phyloP scores from a whole-genome alignment of 2,797 vertebrate genomes.

The Limnodromus scolopaceus region DNA sequence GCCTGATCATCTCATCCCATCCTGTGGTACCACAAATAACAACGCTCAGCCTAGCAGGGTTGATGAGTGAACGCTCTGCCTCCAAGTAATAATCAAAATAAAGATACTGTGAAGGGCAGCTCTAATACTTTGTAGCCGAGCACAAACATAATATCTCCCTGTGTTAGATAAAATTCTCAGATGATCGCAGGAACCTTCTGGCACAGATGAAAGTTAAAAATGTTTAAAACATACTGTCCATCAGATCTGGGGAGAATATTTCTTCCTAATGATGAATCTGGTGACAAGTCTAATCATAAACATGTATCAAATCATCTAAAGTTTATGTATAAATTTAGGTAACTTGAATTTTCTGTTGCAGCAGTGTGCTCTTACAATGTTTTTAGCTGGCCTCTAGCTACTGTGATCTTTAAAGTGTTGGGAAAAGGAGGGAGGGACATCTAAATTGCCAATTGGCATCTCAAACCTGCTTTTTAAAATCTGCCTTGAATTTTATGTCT shows the following conservation, averaged over 20 bases:
- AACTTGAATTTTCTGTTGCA: not conserved
- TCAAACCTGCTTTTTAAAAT: not conserved
- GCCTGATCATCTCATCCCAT: not conserved
- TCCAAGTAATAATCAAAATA: not conserved
- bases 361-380: not conserved
- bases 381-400: not conserved
- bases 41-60: not conserved
- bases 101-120: not conserved
- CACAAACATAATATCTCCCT: rapidly evolving
- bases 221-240: rapidly evolving
- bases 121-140: not conserved
- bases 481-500: not conserved
- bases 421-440: not conserved
- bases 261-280: not conserved
- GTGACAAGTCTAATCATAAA: not conserved
- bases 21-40: not conserved
- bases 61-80: not conserved
- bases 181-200: not conserved
- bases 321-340: not conserved
- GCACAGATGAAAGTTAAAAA: not conserved
- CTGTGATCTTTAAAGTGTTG: not conserved
- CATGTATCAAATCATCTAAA: not conserved
- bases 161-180: not conserved
- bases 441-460: not conserved
- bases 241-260: not conserved